phyloP scores from a whole-genome alignment of 2,888 invertebrate genomes.

The Morinoia aosen region DNA sequence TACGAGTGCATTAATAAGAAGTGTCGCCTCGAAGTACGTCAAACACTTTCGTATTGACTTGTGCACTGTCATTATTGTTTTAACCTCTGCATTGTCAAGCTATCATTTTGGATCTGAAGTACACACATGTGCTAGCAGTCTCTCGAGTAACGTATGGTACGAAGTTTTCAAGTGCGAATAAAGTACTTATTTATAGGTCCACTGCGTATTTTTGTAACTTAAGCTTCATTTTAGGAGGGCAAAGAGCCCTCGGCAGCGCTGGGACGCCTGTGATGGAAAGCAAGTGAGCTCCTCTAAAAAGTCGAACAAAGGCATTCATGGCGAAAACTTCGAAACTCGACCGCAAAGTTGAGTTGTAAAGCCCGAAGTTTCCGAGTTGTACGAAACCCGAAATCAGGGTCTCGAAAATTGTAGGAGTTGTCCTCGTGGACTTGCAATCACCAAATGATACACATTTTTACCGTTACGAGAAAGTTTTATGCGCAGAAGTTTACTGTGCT shows the following conservation, averaged over 20 bases:
- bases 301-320: conserved; percentile 3
- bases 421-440: background rate
- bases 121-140: too few relatives aligned
- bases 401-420: conserved; percentile 3
- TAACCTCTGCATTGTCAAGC: background rate
- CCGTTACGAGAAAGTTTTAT: background rate
- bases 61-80: background rate
- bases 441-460: conserved; percentile 2
- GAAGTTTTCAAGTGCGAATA: too few relatives aligned
- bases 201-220: background rate
- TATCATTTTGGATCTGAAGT: too few relatives aligned
- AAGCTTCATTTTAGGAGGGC: background rate
- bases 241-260: background rate
- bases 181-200: too few relatives aligned
- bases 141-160: too few relatives aligned
- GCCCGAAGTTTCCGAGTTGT: background rate
- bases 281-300: background rate
- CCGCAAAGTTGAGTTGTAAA: conserved; percentile 17
- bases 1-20: background rate
- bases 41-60: background rate
- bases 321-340: conserved; percentile 12
- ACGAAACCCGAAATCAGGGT: background rate
- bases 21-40: background rate
- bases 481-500: background rate
- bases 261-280: background rate